Evolutionary conservation across 2,113 vertebrate species (phyloP), one percentile per base, ranked within the genome.

Genomic region (Epinephelus moara): DNA sequence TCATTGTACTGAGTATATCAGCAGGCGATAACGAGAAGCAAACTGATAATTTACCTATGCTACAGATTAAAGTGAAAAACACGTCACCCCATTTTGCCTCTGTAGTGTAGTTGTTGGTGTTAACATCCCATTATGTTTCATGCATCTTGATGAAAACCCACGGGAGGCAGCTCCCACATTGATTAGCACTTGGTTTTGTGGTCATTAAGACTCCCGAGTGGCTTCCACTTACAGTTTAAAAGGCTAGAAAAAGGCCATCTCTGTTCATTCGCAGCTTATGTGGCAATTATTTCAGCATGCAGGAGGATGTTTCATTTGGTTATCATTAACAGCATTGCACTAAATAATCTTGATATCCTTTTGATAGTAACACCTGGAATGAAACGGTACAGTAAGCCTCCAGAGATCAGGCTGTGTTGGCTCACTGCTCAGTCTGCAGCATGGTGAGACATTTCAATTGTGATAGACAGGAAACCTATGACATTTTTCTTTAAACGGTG

Each of bases 161-260:
- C 6, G 33, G 52, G 76, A 59, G 62, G 57, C 18, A 8, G 49
- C 60, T 67, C 27, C 75, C 49, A 63, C 73, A 69, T 42, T 71
- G 69, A 87, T 83, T 70, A 80, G 72, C 40, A 73, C 45, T 82
- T 75, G 21, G 56, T 25, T 81, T 68, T 23, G 18, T 19, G 50
- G 55, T 55, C 70, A 80, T 90, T 81, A 88, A 73, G 45, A 73
- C 52, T 81, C 67, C 61, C 62, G 37, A 79, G 62, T 55, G 56
- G 40, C 30, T 79, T 30, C 59, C 21, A 79, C 66, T 86, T 78
- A 71, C 33, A 73, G 55, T 78, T 80, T 83, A 52, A 85, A 72
- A 70, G 61, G 27, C 3, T 0, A 47, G 40, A 25, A 25, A 76
- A 73, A 72, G 9, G 47, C 17, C 59, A 68, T 62, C n/a, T 33